Conservation (phyloP, 2,888 invertebrate species). For the Latrodectus hesperus region DNA sequence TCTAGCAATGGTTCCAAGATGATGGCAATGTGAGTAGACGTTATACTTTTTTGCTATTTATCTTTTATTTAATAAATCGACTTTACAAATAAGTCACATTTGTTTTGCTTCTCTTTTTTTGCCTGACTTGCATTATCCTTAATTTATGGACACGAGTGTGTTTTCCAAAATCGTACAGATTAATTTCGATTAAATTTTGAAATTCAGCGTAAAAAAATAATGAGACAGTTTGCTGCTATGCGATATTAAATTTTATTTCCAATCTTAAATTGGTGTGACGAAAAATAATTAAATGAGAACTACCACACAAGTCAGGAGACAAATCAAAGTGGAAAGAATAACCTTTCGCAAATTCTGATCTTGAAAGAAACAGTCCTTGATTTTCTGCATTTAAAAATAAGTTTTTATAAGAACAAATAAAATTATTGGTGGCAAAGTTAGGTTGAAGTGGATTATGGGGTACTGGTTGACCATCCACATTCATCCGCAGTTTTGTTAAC, state of each 20-base stretch:
- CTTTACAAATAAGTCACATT: too few relatives aligned
- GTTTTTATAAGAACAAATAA: conserved; percentile 6
- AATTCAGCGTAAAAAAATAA: too few relatives aligned
- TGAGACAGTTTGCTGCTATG: not conserved
- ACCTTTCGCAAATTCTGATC: conserved; percentile 6
- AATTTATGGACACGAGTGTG: too few relatives aligned
- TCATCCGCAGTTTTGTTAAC: too few relatives aligned
- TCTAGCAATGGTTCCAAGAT: too few relatives aligned
- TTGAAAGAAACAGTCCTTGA: conserved; percentile 7
- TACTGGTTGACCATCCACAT: conserved; percentile 14
- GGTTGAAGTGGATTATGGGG: conserved; percentile 12
- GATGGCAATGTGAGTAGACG: too few relatives aligned
- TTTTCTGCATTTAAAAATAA: conserved; percentile 2
- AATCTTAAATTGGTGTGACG: conserved; percentile 11
- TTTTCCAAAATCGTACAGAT: too few relatives aligned
- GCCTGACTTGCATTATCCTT: too few relatives aligned
- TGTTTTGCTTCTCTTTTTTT: too few relatives aligned
- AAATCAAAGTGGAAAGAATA: not conserved
- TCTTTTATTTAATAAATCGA: too few relatives aligned
- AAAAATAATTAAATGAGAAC: not conserved
- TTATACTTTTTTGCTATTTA: too few relatives aligned
- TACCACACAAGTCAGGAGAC: conserved; percentile 1
- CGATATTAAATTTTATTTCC: conserved; percentile 13
- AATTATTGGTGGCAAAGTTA: not conserved
- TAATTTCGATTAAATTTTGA: too few relatives aligned